Conservation (phyloP, 2,797 vertebrate species). For the Melanotaenia maccullochi region DNA sequence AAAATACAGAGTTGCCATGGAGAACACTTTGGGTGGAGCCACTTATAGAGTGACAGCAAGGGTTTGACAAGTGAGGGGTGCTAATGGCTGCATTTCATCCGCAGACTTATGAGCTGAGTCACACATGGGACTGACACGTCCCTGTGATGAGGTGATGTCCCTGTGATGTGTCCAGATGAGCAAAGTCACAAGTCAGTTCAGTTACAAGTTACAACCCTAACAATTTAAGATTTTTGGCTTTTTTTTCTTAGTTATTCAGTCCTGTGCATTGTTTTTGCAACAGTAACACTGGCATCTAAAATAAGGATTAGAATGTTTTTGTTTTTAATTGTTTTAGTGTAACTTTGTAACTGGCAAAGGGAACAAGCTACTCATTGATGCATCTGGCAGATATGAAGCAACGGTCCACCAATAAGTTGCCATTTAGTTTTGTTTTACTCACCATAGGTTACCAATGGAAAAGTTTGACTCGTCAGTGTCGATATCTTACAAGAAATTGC, state of each 20-base stretch:
- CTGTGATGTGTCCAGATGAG: constrained; percentile 15
- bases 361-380: background rate
- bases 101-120: constrained; percentile 52
- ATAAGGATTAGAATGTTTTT: no score
- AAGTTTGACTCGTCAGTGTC: background rate
- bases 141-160: constrained; percentile 36
- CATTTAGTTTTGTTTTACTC: background rate
- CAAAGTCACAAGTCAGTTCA: background rate
- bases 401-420: background rate
- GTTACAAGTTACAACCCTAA: background rate
- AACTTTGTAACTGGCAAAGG: background rate
- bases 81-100: constrained; percentile 22
- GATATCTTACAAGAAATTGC: no score
- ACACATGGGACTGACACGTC: constrained; percentile 35
- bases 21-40: constrained; percentile 56
- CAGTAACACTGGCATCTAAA: no score
- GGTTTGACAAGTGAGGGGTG: constrained; percentile 32
- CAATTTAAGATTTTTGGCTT: no score
- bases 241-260: no score
- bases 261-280: no score
- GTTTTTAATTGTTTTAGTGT: background rate
- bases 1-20: constrained; percentile 63
- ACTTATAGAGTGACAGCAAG: constrained; percentile 30
- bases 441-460: background rate
- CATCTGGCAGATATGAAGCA: background rate